Percentiles rank a stretch among this genome's conserved stretches.
These are phyloP conservation scores for Sinhomidia bicolor DNA, from an alignment of 2,888 invertebrate species.

Conservation along the genomic window DNA sequence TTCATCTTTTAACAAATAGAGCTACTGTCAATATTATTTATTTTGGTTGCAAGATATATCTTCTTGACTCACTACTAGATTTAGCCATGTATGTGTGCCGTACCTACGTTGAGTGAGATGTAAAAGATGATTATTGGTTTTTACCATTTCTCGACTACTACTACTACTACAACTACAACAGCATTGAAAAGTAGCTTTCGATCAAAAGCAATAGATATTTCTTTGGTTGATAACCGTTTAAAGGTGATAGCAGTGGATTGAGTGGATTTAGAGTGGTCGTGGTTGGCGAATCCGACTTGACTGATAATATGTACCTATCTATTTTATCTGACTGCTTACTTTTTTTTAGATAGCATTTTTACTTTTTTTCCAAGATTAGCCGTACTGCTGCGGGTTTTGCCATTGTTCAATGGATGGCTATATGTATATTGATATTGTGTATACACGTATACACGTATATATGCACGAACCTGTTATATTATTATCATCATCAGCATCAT, in stretches of 20 bases:
- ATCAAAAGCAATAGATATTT: constrained; percentile 19
- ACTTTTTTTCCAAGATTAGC: not conserved
- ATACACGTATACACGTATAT: not conserved
- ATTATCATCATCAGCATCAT: too few species aligned
- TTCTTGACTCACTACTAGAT: constrained; percentile 22
- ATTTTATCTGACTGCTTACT: too few species aligned
- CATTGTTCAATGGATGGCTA: too few species aligned
- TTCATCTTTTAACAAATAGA: not conserved
- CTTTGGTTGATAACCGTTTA: constrained; percentile 31
- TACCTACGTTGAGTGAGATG: too few species aligned
- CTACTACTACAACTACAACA: too few species aligned
- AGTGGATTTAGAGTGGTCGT: constrained; percentile 28
- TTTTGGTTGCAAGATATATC: not conserved
- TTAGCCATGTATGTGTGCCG: not conserved
- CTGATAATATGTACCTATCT: too few species aligned
- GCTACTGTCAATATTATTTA: not conserved
- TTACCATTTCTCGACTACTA: constrained; percentile 12
- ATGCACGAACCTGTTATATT: not conserved
- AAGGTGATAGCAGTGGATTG: constrained; percentile 16
- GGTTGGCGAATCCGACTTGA: not conserved
- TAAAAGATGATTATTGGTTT: not conserved
- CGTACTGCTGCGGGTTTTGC: not conserved
- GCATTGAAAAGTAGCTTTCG: not conserved
- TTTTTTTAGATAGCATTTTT: not conserved
- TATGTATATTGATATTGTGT: not conserved